Conservation (phyloP, 2,888 invertebrate genomes). For the Rutpela maculata region DNA sequence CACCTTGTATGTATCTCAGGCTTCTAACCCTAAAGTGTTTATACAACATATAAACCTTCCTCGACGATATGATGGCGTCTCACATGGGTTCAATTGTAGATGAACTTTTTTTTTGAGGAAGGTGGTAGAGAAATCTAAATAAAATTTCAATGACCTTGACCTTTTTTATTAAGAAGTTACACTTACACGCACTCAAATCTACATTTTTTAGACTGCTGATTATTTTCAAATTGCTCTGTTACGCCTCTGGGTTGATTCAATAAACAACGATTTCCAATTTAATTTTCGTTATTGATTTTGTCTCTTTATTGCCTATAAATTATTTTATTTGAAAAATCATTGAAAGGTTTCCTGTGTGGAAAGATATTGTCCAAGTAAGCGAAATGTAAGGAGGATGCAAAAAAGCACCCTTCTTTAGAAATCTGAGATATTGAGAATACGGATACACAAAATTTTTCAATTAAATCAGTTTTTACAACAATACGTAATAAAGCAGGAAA, state of each 20-base stretch:
- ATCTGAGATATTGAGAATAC: not conserved
- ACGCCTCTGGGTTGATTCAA: not conserved
- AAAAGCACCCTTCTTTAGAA: not conserved
- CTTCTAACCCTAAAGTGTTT: no score
- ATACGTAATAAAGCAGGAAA: not conserved
- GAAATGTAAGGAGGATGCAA: not conserved
- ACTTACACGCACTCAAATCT: no score
- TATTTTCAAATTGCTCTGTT: not conserved
- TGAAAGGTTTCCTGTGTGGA: conserved; percentile 12
- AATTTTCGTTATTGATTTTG: conserved; percentile 18
- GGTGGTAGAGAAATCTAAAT: no score
- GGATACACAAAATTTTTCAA: not conserved
- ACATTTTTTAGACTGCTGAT: no score
- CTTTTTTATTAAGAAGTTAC: no score
- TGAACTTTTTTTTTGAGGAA: no score
- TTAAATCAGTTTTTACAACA: not conserved
- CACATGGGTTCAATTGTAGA: no score
- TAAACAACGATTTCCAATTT: conserved; percentile 15
- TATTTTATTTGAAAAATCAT: conserved; percentile 3
- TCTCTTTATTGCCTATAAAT: conserved; percentile 26
- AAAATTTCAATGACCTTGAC: no score
- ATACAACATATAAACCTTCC: no score
- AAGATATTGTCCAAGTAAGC: conserved; percentile 3
- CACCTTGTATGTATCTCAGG: no score
- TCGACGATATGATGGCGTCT: no score